A percentile compares a stretch with the other conserved stretches of the same genome.
Conservation (phyloP, 2,797 vertebrate species). For the Loriculus beryllinus region DNA sequence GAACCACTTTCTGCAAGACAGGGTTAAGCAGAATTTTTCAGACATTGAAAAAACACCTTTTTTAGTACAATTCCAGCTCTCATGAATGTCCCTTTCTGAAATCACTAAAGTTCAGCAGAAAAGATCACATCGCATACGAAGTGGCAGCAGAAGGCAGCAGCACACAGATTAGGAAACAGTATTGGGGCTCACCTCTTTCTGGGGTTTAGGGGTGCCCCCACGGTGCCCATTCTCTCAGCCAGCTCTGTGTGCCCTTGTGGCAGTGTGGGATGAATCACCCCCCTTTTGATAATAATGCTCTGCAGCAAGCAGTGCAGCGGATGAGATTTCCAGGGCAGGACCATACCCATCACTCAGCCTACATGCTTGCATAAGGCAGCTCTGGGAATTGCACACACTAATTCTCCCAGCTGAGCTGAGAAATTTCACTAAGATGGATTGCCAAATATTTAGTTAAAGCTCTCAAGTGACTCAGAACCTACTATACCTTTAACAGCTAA, state of each 20-base stretch:
- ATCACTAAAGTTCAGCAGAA: rapidly evolving
- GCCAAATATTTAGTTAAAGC: constrained; percentile 36
- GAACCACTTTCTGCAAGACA: constrained; percentile 80
- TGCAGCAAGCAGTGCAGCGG: not conserved
- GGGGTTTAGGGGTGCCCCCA: not conserved
- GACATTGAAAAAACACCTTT: not conserved
- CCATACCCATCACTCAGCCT: not conserved
- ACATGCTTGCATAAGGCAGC: not conserved
- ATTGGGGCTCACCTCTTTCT: not conserved
- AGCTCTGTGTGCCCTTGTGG: rapidly evolving
- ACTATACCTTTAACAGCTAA: not conserved
- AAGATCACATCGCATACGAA: not conserved
- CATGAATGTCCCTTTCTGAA: not conserved
- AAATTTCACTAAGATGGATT: not conserved
- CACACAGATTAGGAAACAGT: not conserved
- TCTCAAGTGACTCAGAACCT: not conserved
- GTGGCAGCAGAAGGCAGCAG: not conserved
- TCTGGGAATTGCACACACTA: not conserved
- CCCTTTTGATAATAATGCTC: not conserved
- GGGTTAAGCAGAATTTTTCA: not conserved
- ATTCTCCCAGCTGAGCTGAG: not conserved
- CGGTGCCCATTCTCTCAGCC: not conserved
- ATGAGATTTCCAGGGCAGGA: not conserved
- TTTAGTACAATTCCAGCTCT: not conserved
- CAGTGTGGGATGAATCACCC: not conserved